A percentile compares a stretch with the other conserved stretches of the same genome.
These are phyloP conservation scores for Nomada hirtipes DNA, from an alignment of 2,888 invertebrate species.

Conservation along the genomic window DNA sequence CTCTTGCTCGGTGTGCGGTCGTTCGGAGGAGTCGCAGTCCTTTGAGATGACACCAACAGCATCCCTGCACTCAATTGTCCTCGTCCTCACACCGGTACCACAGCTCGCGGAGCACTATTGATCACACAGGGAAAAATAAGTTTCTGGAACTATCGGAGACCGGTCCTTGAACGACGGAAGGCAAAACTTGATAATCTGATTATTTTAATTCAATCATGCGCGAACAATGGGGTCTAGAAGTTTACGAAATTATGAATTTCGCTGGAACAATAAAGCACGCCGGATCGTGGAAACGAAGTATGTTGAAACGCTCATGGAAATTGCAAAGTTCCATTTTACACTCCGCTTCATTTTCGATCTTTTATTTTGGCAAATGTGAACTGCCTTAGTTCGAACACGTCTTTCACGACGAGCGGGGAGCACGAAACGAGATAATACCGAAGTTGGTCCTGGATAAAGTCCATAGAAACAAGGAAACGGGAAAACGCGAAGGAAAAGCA, in stretches of 20 bases:
- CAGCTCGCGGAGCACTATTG: slow-evolving; percentile 96
- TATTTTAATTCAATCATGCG: neutral
- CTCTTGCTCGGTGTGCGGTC: slow-evolving; percentile 89
- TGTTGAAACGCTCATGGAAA: slow-evolving; percentile 19
- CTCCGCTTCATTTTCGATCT: slow-evolving; percentile 17
- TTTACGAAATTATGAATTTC: neutral
- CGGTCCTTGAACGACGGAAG: too few species aligned
- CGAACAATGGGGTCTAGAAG: neutral
- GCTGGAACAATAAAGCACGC: neutral
- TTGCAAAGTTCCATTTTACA: slow-evolving; percentile 7
- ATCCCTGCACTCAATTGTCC: slow-evolving; percentile 92
- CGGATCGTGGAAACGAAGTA: neutral
- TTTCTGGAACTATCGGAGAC: neutral
- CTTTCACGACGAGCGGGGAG: slow-evolving; percentile 3
- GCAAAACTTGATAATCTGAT: neutral
- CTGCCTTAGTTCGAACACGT: slow-evolving; percentile 25
- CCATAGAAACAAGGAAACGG: slow-evolving; percentile 37
- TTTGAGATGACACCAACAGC: slow-evolving; percentile 79
- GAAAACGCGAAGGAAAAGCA: slow-evolving; percentile 35
- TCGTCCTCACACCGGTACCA: slow-evolving; percentile 93
- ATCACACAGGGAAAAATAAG: slow-evolving; percentile 31
- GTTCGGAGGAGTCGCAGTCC: slow-evolving; percentile 88
- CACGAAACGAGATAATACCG: slow-evolving; percentile 46
- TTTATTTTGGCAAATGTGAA: slow-evolving; percentile 28
- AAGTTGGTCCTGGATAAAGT: slow-evolving; percentile 31